These are phyloP conservation scores for Myotis pilosus DNA, from an alignment of 2,797 vertebrate species.

Conservation along the genomic window DNA sequence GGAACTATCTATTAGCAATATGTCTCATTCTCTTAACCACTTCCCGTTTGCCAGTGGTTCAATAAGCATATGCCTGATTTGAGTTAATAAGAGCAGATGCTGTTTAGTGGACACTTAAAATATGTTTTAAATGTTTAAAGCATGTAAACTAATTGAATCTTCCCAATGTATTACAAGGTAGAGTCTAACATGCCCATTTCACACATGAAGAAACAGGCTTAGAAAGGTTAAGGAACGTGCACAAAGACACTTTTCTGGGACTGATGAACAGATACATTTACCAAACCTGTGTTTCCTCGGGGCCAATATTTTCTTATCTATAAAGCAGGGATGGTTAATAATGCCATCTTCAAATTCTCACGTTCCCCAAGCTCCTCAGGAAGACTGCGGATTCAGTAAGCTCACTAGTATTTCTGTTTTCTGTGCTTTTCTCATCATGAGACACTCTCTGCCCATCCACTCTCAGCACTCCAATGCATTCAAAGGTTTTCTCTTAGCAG, in stretches of 20 bases:
- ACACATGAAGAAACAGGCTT: not conserved
- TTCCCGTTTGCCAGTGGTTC: constrained; percentile 3
- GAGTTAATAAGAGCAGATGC: constrained; percentile 12
- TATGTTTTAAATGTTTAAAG: not conserved
- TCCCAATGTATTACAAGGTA: not conserved
- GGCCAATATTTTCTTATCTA: not conserved
- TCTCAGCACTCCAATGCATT: not conserved
- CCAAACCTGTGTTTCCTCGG: not conserved
- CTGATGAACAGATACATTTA: not conserved
- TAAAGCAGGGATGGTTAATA: not conserved
- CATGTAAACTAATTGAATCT: not conserved
- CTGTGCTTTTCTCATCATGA: not conserved
- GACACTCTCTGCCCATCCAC: not conserved
- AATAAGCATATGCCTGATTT: not conserved
- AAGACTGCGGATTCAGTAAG: not conserved
- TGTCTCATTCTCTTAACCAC: not conserved
- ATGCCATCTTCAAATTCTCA: not conserved
- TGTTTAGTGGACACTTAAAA: not conserved
- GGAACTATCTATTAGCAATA: not conserved
- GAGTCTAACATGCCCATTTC: not conserved
- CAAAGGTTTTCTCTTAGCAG: not conserved
- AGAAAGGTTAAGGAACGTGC: not conserved
- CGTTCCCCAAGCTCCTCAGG: not conserved
- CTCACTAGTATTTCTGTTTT: not conserved
- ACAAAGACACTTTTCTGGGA: not conserved